Conservation (phyloP, 2,113 vertebrate genomes). For the Hylia prasina region DNA sequence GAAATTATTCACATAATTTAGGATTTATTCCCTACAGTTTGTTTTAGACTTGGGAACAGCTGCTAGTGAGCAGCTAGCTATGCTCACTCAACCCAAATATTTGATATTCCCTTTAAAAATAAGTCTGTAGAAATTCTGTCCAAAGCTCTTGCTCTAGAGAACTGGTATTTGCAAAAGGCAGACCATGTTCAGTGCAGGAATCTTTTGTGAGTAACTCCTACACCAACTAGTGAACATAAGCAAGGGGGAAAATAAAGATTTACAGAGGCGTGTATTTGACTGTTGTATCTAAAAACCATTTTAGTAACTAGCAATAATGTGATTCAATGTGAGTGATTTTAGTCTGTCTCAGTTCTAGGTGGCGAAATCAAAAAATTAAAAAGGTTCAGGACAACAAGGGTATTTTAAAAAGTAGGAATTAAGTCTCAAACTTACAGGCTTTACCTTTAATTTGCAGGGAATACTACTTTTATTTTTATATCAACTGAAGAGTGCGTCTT, state of each 20-base stretch:
- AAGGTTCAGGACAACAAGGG: background rate
- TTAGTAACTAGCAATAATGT: background rate
- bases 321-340: background rate
- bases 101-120: background rate
- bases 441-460: background rate
- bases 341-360: background rate
- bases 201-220: background rate
- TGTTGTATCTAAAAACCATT: background rate
- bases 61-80: background rate
- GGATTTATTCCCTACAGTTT: background rate
- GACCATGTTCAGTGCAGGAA: background rate
- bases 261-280: background rate
- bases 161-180: background rate
- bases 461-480: background rate
- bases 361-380: background rate
- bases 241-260: background rate
- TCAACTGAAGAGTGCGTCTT: background rate
- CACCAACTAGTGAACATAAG: background rate
- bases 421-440: background rate
- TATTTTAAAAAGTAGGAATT: background rate
- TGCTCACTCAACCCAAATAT: background rate
- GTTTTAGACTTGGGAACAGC: background rate
- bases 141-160: background rate
- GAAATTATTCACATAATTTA: background rate
- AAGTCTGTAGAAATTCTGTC: background rate